Base-by-base conservation (phyloP, 2,888 invertebrate genomes). In the Athetis lepigone region DNA sequence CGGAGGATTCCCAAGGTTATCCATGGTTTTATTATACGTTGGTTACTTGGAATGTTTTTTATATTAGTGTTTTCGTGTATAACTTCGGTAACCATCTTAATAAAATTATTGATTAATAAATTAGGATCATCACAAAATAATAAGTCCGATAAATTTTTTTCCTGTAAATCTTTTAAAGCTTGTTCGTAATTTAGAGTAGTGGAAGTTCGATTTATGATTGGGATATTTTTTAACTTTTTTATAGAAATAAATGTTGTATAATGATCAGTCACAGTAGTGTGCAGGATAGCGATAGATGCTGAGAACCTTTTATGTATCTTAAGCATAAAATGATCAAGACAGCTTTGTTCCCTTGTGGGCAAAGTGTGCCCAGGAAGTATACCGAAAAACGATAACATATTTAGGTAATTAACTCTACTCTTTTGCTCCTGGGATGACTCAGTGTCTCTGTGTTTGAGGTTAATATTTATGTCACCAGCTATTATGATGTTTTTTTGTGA, bases 1-100 rank as follows among this genome's bases (percentile, higher is more conserved):
- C 43, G 43, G 5, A 43, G 43, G 4, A 21, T 23, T 4, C 43
- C 43, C 21, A 4, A 13, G 2, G 43, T 46, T n/a, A 46, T 27
- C 46, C 46, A 46, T 2, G 46, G 46, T 46, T 46, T 46, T n/a
- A 25, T 46, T 6, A 27, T 46, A 23, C 19, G 27, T 46, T 46
- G 19, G n/a, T 23, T 46, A 13, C 27, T 46, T 46, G 46, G 16
- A 46, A 27, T 27, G 9, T 13, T 46, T 27, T 7, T n/a, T 46
- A n/a, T 27, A 13, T 4, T 46, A 7, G 46, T 46, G n/a, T 27
- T 27, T 27, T 25, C 16, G 8, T 39, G 8, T n/a, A 39, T 39
- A 11, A n/a, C 16, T 6, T 18, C 18, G 16, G 39, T 39, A 6
- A 39, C 8, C 16, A n/a, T 39, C 18, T 13, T 2, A n/a, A 39